Evolutionary conservation across 1,140 invertebrate species (phyloP).

Genomic region (Halesus radiatus): DNA sequence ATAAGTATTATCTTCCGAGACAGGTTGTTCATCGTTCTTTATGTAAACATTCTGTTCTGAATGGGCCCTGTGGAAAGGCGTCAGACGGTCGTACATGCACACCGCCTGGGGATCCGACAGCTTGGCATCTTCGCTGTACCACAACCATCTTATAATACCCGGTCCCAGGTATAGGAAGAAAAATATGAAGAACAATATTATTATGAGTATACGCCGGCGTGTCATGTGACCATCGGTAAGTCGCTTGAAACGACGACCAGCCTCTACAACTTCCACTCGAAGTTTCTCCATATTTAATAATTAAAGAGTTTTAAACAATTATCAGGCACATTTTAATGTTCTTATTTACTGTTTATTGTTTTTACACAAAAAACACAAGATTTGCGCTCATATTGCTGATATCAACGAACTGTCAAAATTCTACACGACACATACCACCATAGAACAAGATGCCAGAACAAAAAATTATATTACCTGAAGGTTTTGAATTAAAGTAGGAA

Average conservation of each 20-base stretch:
- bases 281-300: constrained; percentile 39
- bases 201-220: constrained; percentile 76
- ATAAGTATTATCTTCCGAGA: constrained; percentile 67
- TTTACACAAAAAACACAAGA: background rate
- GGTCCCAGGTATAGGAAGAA: constrained; percentile 78
- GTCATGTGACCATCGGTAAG: constrained; percentile 75
- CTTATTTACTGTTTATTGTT: constrained; percentile 19
- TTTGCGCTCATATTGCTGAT: background rate
- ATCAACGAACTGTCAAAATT: constrained; percentile 37
- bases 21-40: constrained; percentile 58
- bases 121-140: constrained; percentile 64
- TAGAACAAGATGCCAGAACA: background rate
- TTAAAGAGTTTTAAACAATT: constrained; percentile 14
- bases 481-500: too few relatives aligned
- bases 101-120: constrained; percentile 70
- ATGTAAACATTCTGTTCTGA: constrained; percentile 79
- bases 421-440: constrained; percentile 9
- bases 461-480: too few relatives aligned
- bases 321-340: background rate
- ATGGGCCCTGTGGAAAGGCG: constrained; percentile 72
- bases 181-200: constrained; percentile 73
- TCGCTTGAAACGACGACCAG: constrained; percentile 72
- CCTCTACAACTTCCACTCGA: constrained; percentile 59
- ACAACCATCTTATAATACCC: constrained; percentile 74
- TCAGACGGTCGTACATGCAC: constrained; percentile 77